Conservation (phyloP, 2,888 invertebrate genomes). For the Meandrusa payeni region DNA sequence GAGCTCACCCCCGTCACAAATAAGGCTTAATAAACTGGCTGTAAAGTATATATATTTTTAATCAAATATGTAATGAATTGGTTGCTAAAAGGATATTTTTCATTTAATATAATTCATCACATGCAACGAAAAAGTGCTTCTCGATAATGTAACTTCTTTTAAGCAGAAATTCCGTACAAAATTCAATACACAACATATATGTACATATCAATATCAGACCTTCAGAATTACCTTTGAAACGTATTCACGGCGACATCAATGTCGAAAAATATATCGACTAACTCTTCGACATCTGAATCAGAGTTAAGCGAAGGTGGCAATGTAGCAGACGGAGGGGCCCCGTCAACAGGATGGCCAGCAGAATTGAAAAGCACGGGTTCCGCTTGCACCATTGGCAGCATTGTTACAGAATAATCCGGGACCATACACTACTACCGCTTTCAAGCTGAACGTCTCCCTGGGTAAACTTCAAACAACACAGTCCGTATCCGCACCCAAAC, state of each 20-base stretch:
- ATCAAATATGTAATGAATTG: too few relatives aligned
- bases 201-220: too few relatives aligned
- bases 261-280: conserved; percentile 74
- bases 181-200: too few relatives aligned
- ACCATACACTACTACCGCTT: conserved; percentile 51
- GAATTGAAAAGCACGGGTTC: conserved; percentile 68
- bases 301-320: conserved; percentile 72
- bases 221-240: conserved; percentile 68
- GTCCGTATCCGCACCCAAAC: conserved; percentile 67
- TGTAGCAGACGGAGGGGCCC: conserved; percentile 64
- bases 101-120: too few relatives aligned
- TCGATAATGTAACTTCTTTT: too few relatives aligned
- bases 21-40: too few relatives aligned
- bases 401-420: conserved; percentile 60
- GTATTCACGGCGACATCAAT: conserved; percentile 71
- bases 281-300: conserved; percentile 69
- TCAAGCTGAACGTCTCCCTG: conserved; percentile 50
- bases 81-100: too few relatives aligned
- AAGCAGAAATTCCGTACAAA: too few relatives aligned
- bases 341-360: conserved; percentile 60
- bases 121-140: too few relatives aligned
- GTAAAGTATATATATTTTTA: too few relatives aligned
- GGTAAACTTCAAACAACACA: conserved; percentile 62
- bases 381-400: conserved; percentile 75
- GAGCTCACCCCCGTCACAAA: too few relatives aligned